Percentiles rank a stretch among this genome's conserved stretches.
phyloP scores from a whole-genome alignment of 2,797 vertebrate species.

The Rousettus madagascariensis region DNA sequence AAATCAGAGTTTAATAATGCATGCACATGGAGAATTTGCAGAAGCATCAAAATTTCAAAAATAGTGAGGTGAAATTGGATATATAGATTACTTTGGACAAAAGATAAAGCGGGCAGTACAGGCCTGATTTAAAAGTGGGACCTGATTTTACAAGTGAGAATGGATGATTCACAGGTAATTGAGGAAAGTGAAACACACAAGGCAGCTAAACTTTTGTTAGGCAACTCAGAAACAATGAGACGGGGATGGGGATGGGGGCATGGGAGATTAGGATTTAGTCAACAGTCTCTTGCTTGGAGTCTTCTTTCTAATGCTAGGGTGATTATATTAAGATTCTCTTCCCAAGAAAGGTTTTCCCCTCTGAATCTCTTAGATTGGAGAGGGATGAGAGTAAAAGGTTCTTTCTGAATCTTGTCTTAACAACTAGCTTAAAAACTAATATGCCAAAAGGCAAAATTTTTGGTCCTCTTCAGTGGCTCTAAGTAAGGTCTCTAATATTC shows the following conservation, averaged over 20 bases:
- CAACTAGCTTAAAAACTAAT: not conserved
- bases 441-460: not conserved
- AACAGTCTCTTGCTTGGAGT: not conserved
- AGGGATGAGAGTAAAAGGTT: not conserved
- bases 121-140: not conserved
- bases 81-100: not conserved
- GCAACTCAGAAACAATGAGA: not conserved
- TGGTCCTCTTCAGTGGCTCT: not conserved
- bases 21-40: not conserved
- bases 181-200: not conserved
- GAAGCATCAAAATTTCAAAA: not conserved
- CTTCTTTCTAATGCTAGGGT: not conserved
- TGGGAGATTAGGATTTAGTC: too few relatives aligned
- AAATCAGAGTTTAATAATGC: not conserved
- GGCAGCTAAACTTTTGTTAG: not conserved
- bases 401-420: not conserved
- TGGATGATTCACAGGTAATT: not conserved
- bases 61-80: not conserved
- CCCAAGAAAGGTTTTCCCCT: not conserved
- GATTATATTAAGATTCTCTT: not conserved
- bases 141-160: not conserved
- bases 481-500: not conserved
- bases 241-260: not conserved
- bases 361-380: not conserved
- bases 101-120: not conserved